A percentile compares a stretch with the other conserved stretches of the same genome.
Conservation (phyloP, 2,888 invertebrate species). For the Chrysolina haemoptera region DNA sequence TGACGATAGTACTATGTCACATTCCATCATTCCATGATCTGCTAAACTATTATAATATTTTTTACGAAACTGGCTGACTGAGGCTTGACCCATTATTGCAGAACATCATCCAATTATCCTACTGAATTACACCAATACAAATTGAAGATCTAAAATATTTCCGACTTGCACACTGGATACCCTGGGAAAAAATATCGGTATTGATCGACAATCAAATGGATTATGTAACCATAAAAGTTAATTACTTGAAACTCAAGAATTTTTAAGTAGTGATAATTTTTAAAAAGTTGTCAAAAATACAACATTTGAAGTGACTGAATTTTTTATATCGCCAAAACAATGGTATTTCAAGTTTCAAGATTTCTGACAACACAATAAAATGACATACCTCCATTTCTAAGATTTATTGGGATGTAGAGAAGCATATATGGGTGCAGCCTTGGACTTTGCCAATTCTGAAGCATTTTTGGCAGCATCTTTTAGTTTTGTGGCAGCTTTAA, state of each 20-base stretch:
- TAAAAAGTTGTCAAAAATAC: not conserved
- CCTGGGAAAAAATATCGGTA: constrained; percentile 1
- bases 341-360: not conserved
- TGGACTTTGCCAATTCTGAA: constrained; percentile 84
- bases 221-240: too few relatives aligned
- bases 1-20: too few relatives aligned
- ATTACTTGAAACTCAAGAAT: too few relatives aligned
- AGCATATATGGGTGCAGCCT: constrained; percentile 70
- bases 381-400: constrained; percentile 48
- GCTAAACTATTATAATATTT: too few relatives aligned
- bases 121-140: not conserved
- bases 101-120: too few relatives aligned
- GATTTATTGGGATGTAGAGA: constrained; percentile 67
- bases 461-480: constrained; percentile 87
- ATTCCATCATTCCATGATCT: too few relatives aligned
- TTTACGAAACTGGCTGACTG: too few relatives aligned
- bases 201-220: not conserved
- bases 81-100: too few relatives aligned
- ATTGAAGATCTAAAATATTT: not conserved
- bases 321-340: not conserved
- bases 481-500: constrained; percentile 72
- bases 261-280: too few relatives aligned
- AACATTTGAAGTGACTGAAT: not conserved
- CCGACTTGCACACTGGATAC: not conserved
- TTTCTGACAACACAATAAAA: not conserved